These are phyloP conservation scores for Gephyroberyx darwinii DNA, from an alignment of 2,797 vertebrate genomes.

Conservation along the genomic window DNA sequence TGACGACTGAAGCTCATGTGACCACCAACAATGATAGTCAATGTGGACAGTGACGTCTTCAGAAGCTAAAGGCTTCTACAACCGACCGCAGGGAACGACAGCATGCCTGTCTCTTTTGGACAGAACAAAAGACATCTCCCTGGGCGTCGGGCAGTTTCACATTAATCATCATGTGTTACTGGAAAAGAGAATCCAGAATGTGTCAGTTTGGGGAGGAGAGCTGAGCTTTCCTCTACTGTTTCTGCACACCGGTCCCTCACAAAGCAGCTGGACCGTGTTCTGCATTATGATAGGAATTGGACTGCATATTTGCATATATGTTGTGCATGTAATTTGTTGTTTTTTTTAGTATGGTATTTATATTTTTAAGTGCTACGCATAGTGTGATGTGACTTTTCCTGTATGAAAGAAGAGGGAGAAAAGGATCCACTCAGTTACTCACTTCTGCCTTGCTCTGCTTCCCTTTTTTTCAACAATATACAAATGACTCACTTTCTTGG, in stretches of 20 bases:
- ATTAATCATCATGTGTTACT: slow-evolving; percentile 3
- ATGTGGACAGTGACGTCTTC: slow-evolving; percentile 10
- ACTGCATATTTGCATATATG: slow-evolving; percentile 58
- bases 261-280: slow-evolving; percentile 74
- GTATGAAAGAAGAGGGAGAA: slow-evolving; percentile 41
- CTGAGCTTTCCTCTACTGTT: slow-evolving; percentile 70
- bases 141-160: not conserved
- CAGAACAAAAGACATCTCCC: not conserved
- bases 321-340: slow-evolving; percentile 45
- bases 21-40: slow-evolving; percentile 16
- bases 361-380: slow-evolving; percentile 80
- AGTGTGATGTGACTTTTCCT: slow-evolving; percentile 57
- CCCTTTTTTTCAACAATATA: slow-evolving; percentile 43
- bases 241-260: slow-evolving; percentile 45
- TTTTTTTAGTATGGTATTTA: slow-evolving; percentile 70
- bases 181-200: slow-evolving; percentile 28
- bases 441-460: slow-evolving; percentile 39
- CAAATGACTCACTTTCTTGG: slow-evolving; percentile 32
- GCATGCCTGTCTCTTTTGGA: not conserved
- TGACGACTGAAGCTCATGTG: not conserved
- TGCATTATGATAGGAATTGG: slow-evolving; percentile 56
- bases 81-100: slow-evolving; percentile 17
- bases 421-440: slow-evolving; percentile 31
- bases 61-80: not conserved
- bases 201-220: slow-evolving; percentile 59